Base-by-base conservation (phyloP, 2,797 vertebrate species). In the Cephalopachus bancanus region DNA sequence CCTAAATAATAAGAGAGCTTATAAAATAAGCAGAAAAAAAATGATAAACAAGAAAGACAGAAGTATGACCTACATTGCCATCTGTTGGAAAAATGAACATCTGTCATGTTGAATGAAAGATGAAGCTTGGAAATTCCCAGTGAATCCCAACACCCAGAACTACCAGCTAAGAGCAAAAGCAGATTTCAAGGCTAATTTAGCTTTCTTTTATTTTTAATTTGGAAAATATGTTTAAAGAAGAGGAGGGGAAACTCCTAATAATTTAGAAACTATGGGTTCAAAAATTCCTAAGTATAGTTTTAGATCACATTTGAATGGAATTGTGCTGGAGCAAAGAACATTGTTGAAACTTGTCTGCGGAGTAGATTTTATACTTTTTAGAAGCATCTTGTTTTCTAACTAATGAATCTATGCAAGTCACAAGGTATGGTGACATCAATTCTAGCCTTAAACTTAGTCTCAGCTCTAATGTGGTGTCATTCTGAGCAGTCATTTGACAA, bases 191-290 rank as follows among this genome's bases (percentile, higher is more conserved):
- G 20, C 65, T 51, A 44, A 83, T 86, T 96, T 96, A 95, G 55
- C 85, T 97, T 94, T 75, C 91, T 93, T 95, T 83, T 22, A 49
- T 85, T 96, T 83, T 71, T 51, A 78, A 83, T 60, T 93, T 89
- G 71, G n/a, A 95, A 98, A 95, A 97, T 69, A 92, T 95, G 81
- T 96, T 97, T 96, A 92, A 94, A 96, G 55, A 93, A 94, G 51
- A 65, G 89, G n/a, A 96, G 93, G 90, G 90, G 72, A 88, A 95
- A 28, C 5, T 44, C 72, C 79, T 92, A 65, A 78, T 96, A 74
- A 94, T 89, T 94, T 88, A 75, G 51, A 83, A 97, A 97, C 89
- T 44, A 90, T 96, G 89, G 12, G 96, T 98, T 93, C 97, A 83
- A 96, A 92, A 89, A 97, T 97, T 74, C 95, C 80, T 28, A 92